Base-by-base conservation (phyloP, 1,140 invertebrate species). In the Mylabris phalerata region DNA sequence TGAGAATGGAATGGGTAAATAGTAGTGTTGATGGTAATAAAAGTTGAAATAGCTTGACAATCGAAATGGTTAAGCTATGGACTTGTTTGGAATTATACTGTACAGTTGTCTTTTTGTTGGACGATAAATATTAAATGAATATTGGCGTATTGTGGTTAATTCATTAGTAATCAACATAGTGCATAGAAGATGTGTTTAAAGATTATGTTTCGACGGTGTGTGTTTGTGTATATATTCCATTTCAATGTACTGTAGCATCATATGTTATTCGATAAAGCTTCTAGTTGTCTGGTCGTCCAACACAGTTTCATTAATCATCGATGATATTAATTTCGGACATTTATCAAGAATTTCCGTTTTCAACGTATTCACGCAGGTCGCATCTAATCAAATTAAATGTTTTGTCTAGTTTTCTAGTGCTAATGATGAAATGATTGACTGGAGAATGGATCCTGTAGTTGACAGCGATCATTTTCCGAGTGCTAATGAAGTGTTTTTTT, bases 401-500 rank as follows among this genome's bases (percentile, higher is more conserved):
- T 64, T 64, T 64, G 55, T 61, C 48, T 64, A 50, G 59, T 43
- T 44, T 52, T 56, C 49, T 49, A 58, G 44, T 41, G 57, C 57
- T 67, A 67, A 66, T 64, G 66, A 64, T 55, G 56, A 49, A 66
- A 66, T 67, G 64, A 66, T 67, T 67, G 66, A 67, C 66, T 62
- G 64, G 40, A 48, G 50, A 56, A 54, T 46, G 58, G 45, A 51
- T 49, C 50, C 64, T 71, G 69, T 45, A 46, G 44, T 51, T 67
- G 67, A 69, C 69, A 71, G 69, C 65, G 59, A 65, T 71, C 69
- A 69, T 70, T 70, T 70, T 67, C 63, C 61, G 63, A 66, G 64
- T 71, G 67, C 61, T 71, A 71, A 71, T 71, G 67, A 71, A 69
- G 67, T 61, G 60, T 65, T 69, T 71, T 70, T 67, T 66, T 32